These are phyloP conservation scores for Nannoperca obscura DNA, from an alignment of 2,797 vertebrate species.

Conservation along the genomic window DNA sequence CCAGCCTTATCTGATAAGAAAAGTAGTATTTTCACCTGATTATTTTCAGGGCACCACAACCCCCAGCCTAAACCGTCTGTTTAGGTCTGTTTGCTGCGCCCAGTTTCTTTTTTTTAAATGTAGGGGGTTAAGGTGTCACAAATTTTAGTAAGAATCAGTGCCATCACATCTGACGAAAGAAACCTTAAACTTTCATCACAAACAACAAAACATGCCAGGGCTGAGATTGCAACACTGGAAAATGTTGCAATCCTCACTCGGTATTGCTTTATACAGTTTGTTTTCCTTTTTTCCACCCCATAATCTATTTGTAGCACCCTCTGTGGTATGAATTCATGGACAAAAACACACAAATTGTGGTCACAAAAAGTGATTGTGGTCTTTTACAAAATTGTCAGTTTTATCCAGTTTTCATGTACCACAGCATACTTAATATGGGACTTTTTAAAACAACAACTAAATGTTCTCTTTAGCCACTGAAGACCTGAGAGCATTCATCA, in stretches of 20 bases:
- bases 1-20: background rate
- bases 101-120: background rate
- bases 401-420: background rate
- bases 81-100: background rate
- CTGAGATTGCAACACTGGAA: conserved; percentile 4
- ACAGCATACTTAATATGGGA: background rate
- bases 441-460: background rate
- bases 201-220: background rate
- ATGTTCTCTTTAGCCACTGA: conserved; percentile 1
- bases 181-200: background rate
- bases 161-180: background rate
- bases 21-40: background rate
- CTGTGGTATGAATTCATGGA: background rate
- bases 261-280: background rate
- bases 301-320: background rate
- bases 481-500: conserved; percentile 1
- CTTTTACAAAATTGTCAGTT: background rate
- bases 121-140: background rate
- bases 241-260: conserved; percentile 14
- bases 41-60: too few relatives aligned
- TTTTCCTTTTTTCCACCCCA: background rate
- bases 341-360: background rate
- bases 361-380: too few relatives aligned
- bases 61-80: too few relatives aligned
- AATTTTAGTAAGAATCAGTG: background rate